phyloP scores from a whole-genome alignment of 2,888 invertebrate species.

The Erynnis tages region DNA sequence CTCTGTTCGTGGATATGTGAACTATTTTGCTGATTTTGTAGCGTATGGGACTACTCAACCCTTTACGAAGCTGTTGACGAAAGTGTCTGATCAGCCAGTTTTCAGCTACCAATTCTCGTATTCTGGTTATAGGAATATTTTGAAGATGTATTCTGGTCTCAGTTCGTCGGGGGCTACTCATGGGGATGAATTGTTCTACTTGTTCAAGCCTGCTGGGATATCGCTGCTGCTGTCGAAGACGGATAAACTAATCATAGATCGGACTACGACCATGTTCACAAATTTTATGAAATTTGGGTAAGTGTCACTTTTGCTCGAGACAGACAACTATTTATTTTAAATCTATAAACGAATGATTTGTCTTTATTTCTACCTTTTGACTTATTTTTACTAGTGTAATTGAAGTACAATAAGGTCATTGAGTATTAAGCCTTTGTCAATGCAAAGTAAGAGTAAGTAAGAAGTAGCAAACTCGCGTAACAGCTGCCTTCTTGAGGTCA shows the following conservation, averaged over 20 bases:
- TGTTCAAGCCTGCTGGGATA: conserved; percentile 64
- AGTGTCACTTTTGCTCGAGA: too few species aligned
- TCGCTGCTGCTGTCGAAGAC: conserved; percentile 40
- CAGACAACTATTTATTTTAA: too few species aligned
- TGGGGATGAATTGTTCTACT: conserved; percentile 67
- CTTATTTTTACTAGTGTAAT: too few species aligned
- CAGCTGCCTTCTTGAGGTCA: too few species aligned
- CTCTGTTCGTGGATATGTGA: conserved; percentile 44
- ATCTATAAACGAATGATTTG: too few species aligned
- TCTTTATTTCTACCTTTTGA: too few species aligned
- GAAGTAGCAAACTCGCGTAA: too few species aligned
- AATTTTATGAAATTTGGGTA: conserved; percentile 71
- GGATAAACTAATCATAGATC: conserved; percentile 56
- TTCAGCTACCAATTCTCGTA: conserved; percentile 66
- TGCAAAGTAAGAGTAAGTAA: too few species aligned
- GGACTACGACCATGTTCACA: conserved; percentile 58
- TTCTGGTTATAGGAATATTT: conserved; percentile 61
- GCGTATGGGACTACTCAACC: conserved; percentile 52
- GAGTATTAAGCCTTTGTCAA: too few species aligned
- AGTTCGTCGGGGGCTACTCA: conserved; percentile 54
- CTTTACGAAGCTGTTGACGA: conserved; percentile 52
- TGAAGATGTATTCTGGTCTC: conserved; percentile 48
- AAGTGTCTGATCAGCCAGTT: conserved; percentile 52
- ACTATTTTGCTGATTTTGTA: conserved; percentile 66
- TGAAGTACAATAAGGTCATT: too few species aligned